Evolutionary conservation across 2,113 vertebrate genomes (phyloP).

Genomic region (Agelaius phoeniceus): DNA sequence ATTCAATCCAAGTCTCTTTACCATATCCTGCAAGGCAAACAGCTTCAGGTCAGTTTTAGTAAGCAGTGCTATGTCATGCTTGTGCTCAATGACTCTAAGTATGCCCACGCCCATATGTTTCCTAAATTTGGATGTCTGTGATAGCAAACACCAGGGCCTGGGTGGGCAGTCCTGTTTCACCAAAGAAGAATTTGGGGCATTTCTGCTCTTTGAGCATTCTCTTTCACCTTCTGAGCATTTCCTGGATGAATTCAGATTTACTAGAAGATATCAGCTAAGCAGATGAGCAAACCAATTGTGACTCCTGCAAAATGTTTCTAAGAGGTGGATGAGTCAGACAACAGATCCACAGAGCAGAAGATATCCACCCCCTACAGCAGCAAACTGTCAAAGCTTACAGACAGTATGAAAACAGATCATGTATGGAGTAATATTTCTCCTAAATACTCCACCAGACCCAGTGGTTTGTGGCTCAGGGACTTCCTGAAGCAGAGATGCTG

Average conservation of each 20-base stretch:
- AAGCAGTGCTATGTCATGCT: slow-evolving; percentile 55
- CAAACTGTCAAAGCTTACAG: slow-evolving; percentile 9
- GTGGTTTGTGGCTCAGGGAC: slow-evolving; percentile 6
- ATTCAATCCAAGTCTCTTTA: slow-evolving; percentile 41
- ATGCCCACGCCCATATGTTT: slow-evolving; percentile 31
- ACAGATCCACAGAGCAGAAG: not conserved
- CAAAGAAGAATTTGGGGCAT: not conserved
- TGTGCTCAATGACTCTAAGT: slow-evolving; percentile 40
- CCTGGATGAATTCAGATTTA: not conserved
- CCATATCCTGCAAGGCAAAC: slow-evolving; percentile 48
- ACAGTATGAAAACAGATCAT: not conserved
- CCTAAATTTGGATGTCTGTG: slow-evolving; percentile 45
- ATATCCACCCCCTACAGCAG: not conserved
- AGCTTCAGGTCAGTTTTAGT: slow-evolving; percentile 46
- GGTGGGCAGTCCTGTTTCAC: not conserved
- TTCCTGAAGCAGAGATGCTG: slow-evolving; percentile 7
- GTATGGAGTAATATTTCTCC: slow-evolving; percentile 6
- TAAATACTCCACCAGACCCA: slow-evolving; percentile 45
- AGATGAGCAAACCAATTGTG: not conserved
- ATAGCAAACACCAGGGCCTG: not conserved
- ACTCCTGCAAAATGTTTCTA: not conserved
- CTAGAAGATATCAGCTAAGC: not conserved
- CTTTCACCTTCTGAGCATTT: not conserved
- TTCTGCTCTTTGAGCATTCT: not conserved
- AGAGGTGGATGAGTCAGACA: slow-evolving; percentile 19